phyloP scores from a whole-genome alignment of 2,888 invertebrate species.

The Papilio elwesi region DNA sequence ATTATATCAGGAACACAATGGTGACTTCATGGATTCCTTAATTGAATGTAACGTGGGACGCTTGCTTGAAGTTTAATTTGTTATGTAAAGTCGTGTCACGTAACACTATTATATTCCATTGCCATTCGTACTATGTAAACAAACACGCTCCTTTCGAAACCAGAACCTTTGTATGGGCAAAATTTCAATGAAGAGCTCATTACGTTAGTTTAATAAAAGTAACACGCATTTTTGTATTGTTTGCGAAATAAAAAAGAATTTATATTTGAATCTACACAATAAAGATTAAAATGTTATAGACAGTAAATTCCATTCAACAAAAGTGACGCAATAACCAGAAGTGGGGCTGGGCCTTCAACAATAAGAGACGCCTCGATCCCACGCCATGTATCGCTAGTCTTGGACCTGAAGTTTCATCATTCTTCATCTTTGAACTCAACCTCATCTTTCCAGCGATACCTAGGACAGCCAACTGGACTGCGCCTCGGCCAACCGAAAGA shows the following conservation, averaged over 20 bases:
- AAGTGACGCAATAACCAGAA: too few relatives aligned
- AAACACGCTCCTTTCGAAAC: slow-evolving; percentile 8
- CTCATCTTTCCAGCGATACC: too few relatives aligned
- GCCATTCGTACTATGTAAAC: slow-evolving; percentile 19
- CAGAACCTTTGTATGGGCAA: slow-evolving; percentile 5
- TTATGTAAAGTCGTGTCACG: slow-evolving; percentile 30
- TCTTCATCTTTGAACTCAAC: too few relatives aligned
- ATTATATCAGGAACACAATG: neutral
- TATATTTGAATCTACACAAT: neutral
- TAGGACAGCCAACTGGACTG: too few relatives aligned
- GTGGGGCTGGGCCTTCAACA: too few relatives aligned
- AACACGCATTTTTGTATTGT: neutral
- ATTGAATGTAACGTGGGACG: neutral
- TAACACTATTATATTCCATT: slow-evolving; percentile 28
- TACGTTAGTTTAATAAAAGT: neutral
- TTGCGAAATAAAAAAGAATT: neutral
- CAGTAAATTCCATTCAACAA: too few relatives aligned
- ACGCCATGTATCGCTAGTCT: too few relatives aligned
- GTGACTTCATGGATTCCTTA: slow-evolving; percentile 22
- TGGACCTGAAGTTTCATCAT: too few relatives aligned
- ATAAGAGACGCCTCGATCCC: too few relatives aligned
- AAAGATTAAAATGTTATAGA: neutral
- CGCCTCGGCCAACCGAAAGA: too few relatives aligned
- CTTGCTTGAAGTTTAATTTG: slow-evolving; percentile 12
- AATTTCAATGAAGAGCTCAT: slow-evolving; percentile 15